Evolutionary conservation across 1,140 invertebrate genomes (phyloP).

Genomic region (Zophobas atratus): DNA sequence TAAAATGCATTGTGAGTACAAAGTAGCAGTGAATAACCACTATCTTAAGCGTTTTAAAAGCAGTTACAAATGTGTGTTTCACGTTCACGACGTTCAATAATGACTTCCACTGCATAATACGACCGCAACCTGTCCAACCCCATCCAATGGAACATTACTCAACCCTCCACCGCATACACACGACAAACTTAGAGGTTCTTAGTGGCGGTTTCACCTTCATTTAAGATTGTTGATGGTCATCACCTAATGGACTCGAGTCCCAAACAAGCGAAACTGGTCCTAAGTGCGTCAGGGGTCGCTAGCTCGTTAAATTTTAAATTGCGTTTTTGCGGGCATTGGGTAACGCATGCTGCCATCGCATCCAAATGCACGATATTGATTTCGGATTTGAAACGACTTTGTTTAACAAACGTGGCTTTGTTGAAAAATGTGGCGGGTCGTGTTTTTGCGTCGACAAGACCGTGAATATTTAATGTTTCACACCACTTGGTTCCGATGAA

Average conservation of each 20-base stretch:
- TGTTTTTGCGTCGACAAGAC: neutral
- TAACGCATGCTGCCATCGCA: no score
- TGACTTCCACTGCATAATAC: slow-evolving; percentile 18
- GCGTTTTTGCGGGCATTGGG: no score
- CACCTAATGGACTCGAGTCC: neutral
- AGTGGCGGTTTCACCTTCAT: slow-evolving; percentile 18
- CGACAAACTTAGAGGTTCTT: slow-evolving; percentile 26
- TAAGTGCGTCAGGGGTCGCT: no score
- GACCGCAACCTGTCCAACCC: slow-evolving; percentile 19
- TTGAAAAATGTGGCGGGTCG: no score
- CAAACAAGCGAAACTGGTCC: neutral
- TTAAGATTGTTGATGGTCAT: slow-evolving; percentile 33
- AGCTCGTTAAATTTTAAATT: no score
- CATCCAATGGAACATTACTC: slow-evolving; percentile 23
- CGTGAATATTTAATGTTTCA: neutral
- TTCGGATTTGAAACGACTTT: no score
- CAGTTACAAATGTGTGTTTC: slow-evolving; percentile 16
- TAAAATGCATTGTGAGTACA: no score
- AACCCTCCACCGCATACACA: slow-evolving; percentile 14
- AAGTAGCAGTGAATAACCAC: no score
- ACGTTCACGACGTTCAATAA: slow-evolving; percentile 17
- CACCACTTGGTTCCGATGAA: neutral
- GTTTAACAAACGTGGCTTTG: no score
- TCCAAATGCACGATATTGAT: no score
- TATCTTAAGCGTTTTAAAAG: neutral